Base-by-base conservation (phyloP, 2,797 vertebrate species). In the Acanthis flammea region DNA sequence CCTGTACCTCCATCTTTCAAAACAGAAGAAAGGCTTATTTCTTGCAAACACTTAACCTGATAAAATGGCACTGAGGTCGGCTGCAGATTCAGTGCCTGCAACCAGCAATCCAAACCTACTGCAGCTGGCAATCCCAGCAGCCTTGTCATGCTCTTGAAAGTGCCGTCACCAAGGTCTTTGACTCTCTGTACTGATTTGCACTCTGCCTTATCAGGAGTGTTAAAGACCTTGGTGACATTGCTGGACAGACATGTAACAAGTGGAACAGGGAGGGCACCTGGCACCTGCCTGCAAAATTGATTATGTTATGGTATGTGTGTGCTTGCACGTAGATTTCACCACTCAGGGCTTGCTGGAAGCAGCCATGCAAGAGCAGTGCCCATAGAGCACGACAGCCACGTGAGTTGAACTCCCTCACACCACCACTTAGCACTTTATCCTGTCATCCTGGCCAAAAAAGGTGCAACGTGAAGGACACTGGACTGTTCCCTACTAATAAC, bases 231-330 rank as follows among this genome's bases (percentile, higher is more conserved):
- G 33, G 37, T 85, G 75, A 86, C 71, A 82, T 31, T 23, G 37
- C 55, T 93, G 88, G 60, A 85, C 86, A 89, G 60, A 90, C 44
- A 95, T 42, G 72, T 37, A 91, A 58, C 39, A 53, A 75, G 24
- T 3, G 35, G 42, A 54, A 78, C 51, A 41, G 70, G 86, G 21
- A 88, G 76, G 73, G 55, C 79, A 86, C 19, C 68, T 91, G 93
- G 78, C 76, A 86, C 2, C 58, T 77, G 14, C 13, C 44, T 45
- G 19, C 39, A 81, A 33, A 84, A 94, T 72, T 50, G 76, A 88
- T 84, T 54, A 45, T 4, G 13, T 67, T 67, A 45, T 3, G n/a
- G n/a, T 39, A 81, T 50, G 47, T 44, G 62, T 27, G 17, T 24
- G 14, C 42, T 53, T 75, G 75, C 77, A 90, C 19, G 7, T 44